These are phyloP conservation scores for Chorisops tibialis DNA, from an alignment of 2,888 invertebrate species.

Conservation along the genomic window DNA sequence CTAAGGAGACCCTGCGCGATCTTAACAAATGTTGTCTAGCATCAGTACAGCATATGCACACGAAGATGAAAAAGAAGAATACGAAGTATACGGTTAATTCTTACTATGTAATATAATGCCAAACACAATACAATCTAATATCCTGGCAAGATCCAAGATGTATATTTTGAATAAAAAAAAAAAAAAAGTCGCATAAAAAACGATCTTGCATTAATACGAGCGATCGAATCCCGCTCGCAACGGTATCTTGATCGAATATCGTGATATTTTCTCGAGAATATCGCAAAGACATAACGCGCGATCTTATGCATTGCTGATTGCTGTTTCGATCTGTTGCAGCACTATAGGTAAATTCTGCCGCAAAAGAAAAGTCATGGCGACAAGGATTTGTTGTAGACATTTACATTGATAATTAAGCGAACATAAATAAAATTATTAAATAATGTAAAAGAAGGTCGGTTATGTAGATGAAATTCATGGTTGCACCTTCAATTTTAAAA, in stretches of 20 bases:
- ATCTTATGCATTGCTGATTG: conserved; percentile 9
- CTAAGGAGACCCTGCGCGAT: no score
- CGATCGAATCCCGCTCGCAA: not conserved
- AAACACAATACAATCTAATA: conserved; percentile 25
- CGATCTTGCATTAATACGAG: conserved; percentile 1
- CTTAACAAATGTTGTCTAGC: no score
- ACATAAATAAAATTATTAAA: conserved; percentile 11
- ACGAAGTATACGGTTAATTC: conserved; percentile 19
- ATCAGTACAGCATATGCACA: no score
- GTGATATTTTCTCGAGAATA: conserved; percentile 7
- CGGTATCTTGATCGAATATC: conserved; percentile 21
- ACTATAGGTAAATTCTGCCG: not conserved
- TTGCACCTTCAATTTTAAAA: no score
- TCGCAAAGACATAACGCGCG: conserved; percentile 14
- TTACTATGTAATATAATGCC: conserved; percentile 23
- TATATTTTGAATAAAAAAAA: not conserved
- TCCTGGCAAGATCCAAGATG: conserved; percentile 15
- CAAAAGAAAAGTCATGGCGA: conserved; percentile 20
- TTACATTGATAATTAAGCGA: conserved; percentile 13
- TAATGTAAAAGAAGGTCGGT: no score
- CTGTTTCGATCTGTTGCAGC: conserved; percentile 12
- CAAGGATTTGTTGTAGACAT: conserved; percentile 22
- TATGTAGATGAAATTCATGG: no score
- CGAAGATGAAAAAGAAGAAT: no score
- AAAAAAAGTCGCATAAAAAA: conserved; percentile 5